Base-by-base conservation (phyloP, 2,797 vertebrate genomes). In the Acropternis orthonyx region DNA sequence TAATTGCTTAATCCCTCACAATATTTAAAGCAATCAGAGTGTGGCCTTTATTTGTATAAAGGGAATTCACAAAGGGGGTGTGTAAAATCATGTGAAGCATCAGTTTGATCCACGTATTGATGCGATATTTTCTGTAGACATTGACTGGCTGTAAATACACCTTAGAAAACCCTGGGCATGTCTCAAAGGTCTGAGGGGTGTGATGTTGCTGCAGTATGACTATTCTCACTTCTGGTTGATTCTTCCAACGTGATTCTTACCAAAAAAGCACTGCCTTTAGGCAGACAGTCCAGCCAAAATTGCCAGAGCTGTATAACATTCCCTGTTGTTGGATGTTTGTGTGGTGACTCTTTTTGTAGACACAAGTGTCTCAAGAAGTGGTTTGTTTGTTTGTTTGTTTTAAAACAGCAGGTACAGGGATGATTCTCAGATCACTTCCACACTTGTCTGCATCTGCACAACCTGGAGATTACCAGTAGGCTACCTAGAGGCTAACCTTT, bases 1-100 rank as follows among this genome's bases (percentile, higher is more conserved):
- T 92, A 89, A 69, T 55, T 66, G 52, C 59, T 76, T 90, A 91
- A 94, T 66, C 48, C 59, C 17, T 86, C 86, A 56, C 14, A 90
- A 59, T 80, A 84, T 75, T 94, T 88, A 65, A 92, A 77, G 59
- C 88, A 85, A 43, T 88, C 94, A 81, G 76, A 66, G 48, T 2
- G n/a, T 69, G 55, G 54, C 67, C 73, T 66, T 92, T 37, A 75
- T 93, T 95, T 94, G 79, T 85, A 92, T 58, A 52, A 77, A 91
- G 67, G 19, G 43, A 75, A 23, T 58, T 91, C 2, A 0, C 46
- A 72, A 39, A 76, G 58, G 58, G 85, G 66, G 78, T 36, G 72
- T 85, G 39, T 76, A 79, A 66, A 86, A 65, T 30, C 30, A 8
- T 34, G 14, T 36, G 37, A 22, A 75, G 49, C 54, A 46, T 48